Conservation (phyloP, 2,113 vertebrate genomes). For the Nannospalax galili region DNA sequence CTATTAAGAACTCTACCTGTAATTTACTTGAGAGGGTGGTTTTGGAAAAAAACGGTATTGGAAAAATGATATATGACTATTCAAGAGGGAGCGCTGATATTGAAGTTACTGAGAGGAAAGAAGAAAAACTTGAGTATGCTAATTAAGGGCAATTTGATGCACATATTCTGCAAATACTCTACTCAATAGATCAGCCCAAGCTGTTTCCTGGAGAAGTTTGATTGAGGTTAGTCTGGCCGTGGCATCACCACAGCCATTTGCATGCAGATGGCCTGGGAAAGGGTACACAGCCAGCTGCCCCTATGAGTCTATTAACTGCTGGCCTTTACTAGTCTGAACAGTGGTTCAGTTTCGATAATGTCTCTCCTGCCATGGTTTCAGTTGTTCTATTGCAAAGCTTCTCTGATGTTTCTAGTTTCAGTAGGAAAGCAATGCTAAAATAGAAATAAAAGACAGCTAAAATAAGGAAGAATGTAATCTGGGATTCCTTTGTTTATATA, state of each 20-base stretch:
- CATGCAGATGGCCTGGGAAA: constrained; percentile 58
- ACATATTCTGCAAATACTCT: constrained; percentile 35
- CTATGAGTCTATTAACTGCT: not conserved
- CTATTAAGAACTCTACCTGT: constrained; percentile 28
- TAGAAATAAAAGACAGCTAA: not conserved
- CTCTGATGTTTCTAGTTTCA: constrained; percentile 16
- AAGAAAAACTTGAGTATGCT: constrained; percentile 19
- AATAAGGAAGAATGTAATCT: not conserved
- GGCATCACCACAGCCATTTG: not conserved
- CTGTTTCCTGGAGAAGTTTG: constrained; percentile 6
- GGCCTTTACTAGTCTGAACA: not conserved
- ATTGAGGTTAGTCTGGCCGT: not conserved
- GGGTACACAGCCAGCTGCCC: not conserved
- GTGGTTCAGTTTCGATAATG: constrained; percentile 42
- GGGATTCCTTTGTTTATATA: not conserved
- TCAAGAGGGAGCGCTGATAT: not conserved
- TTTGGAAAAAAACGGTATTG: not conserved
- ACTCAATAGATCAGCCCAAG: not conserved
- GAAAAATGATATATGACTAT: not conserved
- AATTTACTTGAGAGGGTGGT: constrained; percentile 19
- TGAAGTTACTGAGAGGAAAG: constrained; percentile 35
- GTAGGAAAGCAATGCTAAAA: not conserved
- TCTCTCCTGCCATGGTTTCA: constrained; percentile 38
- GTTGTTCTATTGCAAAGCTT: constrained; percentile 20
- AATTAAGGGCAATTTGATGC: constrained; percentile 50